Percentiles rank a stretch among this genome's conserved stretches.
phyloP scores from a whole-genome alignment of 1,140 invertebrate genomes.

The Saccostrea echinata region DNA sequence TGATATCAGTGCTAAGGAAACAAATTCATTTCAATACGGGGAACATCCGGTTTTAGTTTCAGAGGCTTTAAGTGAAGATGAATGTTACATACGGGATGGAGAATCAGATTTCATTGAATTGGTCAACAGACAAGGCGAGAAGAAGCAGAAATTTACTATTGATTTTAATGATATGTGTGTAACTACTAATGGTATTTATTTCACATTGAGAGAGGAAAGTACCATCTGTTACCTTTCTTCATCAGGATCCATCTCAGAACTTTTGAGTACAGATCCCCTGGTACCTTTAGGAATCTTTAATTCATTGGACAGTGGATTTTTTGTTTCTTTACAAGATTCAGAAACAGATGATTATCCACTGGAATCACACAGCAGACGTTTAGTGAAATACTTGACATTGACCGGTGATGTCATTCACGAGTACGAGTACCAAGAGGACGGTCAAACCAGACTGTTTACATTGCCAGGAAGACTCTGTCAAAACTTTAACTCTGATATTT shows the following conservation, averaged over 20 bases:
- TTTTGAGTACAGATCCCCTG: not conserved
- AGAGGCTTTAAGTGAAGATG: not conserved
- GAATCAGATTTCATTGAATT: not conserved
- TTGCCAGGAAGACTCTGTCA: not conserved
- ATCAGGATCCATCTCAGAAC: not conserved
- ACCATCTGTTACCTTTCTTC: not conserved
- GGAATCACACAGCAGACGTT: not conserved
- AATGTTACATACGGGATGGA: not conserved
- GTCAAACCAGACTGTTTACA: not conserved
- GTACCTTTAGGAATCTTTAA: not conserved
- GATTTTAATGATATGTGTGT: not conserved
- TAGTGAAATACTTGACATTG: not conserved
- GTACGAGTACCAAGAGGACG: not conserved
- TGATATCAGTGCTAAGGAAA: not conserved
- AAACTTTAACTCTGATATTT: not conserved
- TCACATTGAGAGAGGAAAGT: not conserved
- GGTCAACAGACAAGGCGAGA: not conserved
- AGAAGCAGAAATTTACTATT: not conserved
- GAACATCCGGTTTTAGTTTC: not conserved
- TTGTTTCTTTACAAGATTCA: not conserved
- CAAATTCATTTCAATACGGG: not conserved
- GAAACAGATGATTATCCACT: not conserved
- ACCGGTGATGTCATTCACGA: not conserved
- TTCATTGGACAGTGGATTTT: not conserved
- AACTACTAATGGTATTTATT: not conserved